phyloP scores from a whole-genome alignment of 2,888 invertebrate genomes.

The Rosalia funebris region DNA sequence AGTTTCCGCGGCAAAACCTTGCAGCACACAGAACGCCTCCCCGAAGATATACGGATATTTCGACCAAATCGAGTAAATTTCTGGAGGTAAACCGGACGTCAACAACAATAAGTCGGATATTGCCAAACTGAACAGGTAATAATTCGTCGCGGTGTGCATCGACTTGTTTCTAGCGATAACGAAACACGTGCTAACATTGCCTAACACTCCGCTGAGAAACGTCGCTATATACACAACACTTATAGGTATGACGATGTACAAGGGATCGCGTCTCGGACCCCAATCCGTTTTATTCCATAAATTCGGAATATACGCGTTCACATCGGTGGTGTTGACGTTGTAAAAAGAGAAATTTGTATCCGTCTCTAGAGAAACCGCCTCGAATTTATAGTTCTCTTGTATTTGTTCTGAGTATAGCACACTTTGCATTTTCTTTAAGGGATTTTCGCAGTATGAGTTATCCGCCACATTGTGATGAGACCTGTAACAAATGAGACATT shows the following conservation, averaged over 20 bases:
- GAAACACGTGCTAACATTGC: constrained; percentile 82
- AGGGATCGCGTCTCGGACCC: constrained; percentile 65
- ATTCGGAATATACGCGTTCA: neutral
- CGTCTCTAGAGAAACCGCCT: neutral
- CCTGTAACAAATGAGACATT: constrained; percentile 12
- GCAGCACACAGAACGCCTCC: constrained; percentile 79
- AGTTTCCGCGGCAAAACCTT: constrained; percentile 85
- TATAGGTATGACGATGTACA: constrained; percentile 73
- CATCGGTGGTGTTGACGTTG: neutral
- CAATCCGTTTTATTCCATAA: constrained; percentile 46
- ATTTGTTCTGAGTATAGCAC: constrained; percentile 3
- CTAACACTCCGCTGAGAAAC: constrained; percentile 79
- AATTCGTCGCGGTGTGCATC: constrained; percentile 88
- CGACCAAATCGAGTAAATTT: constrained; percentile 80
- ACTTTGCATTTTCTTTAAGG: constrained; percentile 15
- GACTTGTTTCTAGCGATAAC: constrained; percentile 80
- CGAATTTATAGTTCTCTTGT: constrained; percentile 9
- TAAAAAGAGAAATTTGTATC: constrained; percentile 1
- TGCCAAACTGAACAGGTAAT: constrained; percentile 82
- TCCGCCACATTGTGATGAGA: constrained; percentile 7
- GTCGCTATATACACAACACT: constrained; percentile 76
- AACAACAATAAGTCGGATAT: constrained; percentile 80
- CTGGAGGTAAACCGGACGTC: constrained; percentile 81
- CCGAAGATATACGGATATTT: constrained; percentile 83
- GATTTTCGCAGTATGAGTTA: neutral